Base-by-base conservation (phyloP, 2,888 invertebrate species). In the Chirona hameri region DNA sequence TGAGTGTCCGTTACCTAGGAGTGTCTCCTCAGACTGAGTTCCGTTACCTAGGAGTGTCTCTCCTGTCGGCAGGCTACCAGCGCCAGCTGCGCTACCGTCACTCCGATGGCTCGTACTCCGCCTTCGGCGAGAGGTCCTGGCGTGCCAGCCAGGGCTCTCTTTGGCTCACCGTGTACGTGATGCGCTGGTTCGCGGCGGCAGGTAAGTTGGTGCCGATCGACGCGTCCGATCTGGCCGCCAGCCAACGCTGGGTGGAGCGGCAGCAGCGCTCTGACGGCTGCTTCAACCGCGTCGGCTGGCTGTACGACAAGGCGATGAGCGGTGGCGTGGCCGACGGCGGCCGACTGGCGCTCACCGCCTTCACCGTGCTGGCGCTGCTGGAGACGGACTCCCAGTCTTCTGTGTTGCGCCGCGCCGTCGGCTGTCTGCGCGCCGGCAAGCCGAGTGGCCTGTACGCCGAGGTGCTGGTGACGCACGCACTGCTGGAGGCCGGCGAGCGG, bases 131-230 rank as follows among this genome's bases (percentile, higher is more conserved):
- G 27, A 24, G 27, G n/a, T 27, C 7, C 65, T 52, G 52, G 52
- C n/a, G 65, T n/a, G 27, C 27, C 27, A 57, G 29, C 21, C 81
- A 79, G 39, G 83, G 83, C 46, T 83, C 83, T 4, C 80, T 82
- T 21, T 83, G 83, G 83, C 65, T 83, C 18, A 83, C 83, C 0
- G 82, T 81, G 12, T 83, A 79, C 80, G 83, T 83, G 29, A 81
- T 82, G 4, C 82, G 82, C 31, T 82, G 60, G 24, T 82, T 83
- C 46, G 39, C 82, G 31, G 82, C 80, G 46, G 82, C 83, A 14
- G 10, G 81, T 9, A 69, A 81, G 39, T 82, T 60, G 7, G 79
- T 83, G n/a, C 48, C 81, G n/a, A 60, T 83, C 65, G 65, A 65
- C 27, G n/a, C n/a, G 9, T 4, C 7, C 9, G 65, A 65, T 27